phyloP scores from a whole-genome alignment of 2,113 vertebrate species.

The Chloropsis hardwickii region DNA sequence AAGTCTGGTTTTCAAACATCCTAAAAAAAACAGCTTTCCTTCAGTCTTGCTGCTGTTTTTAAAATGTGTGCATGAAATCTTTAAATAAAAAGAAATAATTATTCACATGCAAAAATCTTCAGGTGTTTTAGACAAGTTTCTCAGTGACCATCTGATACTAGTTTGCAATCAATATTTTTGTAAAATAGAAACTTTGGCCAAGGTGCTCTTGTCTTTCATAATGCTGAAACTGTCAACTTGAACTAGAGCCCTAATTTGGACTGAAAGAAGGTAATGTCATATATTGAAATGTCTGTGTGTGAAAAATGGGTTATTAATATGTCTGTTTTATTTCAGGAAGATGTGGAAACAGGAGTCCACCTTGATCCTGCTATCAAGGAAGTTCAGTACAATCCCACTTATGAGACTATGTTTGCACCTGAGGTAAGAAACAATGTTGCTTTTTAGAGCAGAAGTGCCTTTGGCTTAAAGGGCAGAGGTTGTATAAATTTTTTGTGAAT shows the following conservation, averaged over 20 bases:
- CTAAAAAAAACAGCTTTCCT: background rate
- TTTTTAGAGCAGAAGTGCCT: background rate
- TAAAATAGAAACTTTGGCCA: background rate
- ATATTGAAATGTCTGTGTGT: background rate
- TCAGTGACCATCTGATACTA: fast-evolving
- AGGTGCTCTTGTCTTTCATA: background rate
- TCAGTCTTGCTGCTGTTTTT: background rate
- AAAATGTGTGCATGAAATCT: background rate
- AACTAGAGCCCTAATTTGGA: background rate
- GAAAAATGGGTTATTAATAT: background rate
- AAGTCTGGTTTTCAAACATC: background rate
- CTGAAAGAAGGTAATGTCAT: background rate
- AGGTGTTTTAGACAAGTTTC: fast-evolving
- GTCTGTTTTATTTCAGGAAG: conserved; percentile 79
- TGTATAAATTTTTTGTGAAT: background rate
- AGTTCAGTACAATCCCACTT: conserved; percentile 89
- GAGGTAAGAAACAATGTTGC: conserved; percentile 77
- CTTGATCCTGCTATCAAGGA: conserved; percentile 93
- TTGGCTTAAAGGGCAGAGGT: background rate
- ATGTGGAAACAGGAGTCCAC: conserved; percentile 91
- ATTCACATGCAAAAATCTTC: background rate
- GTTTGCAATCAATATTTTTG: background rate
- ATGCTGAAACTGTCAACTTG: background rate
- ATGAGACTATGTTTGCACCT: conserved; percentile 96
- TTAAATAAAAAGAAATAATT: background rate